Percentiles rank a stretch among this genome's conserved stretches.
Evolutionary conservation across 2,888 invertebrate species (phyloP).

Genomic region (Venusia cambrica): DNA sequence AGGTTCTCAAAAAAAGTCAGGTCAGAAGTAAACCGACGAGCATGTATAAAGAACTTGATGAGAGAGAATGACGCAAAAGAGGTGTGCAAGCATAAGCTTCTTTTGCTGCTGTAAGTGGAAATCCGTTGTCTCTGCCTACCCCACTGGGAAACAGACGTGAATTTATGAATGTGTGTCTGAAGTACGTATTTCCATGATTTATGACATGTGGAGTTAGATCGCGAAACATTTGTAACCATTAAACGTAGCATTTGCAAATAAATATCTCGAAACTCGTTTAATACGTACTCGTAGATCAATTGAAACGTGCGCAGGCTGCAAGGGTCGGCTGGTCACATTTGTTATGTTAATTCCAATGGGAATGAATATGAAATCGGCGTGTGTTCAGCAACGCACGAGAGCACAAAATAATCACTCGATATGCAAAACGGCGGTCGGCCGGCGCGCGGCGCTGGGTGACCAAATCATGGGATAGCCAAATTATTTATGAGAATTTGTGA

Average conservation of each 20-base stretch:
- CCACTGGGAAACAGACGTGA: too few relatives aligned
- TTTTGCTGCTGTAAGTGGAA: too few relatives aligned
- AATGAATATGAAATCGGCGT: conserved; percentile 56
- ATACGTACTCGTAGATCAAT: conserved; percentile 25
- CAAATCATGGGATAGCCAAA: conserved; percentile 7
- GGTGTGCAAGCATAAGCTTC: too few relatives aligned
- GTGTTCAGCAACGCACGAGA: conserved; percentile 40
- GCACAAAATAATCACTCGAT: conserved; percentile 63
- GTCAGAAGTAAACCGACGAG: too few relatives aligned
- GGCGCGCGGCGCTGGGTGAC: conserved; percentile 16
- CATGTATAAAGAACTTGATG: too few relatives aligned
- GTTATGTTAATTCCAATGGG: conserved; percentile 46
- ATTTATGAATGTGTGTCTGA: too few relatives aligned
- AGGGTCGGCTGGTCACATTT: conserved; percentile 31
- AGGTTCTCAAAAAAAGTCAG: too few relatives aligned
- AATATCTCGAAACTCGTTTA: conserved; percentile 17
- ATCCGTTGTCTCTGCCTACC: too few relatives aligned
- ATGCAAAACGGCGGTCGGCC: conserved; percentile 50
- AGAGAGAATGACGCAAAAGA: too few relatives aligned
- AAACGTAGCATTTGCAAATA: conserved; percentile 11
- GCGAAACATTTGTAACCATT: conserved; percentile 1
- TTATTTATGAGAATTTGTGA: conserved; percentile 4
- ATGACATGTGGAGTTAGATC: too few relatives aligned
- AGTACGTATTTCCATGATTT: too few relatives aligned
- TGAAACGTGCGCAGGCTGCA: conserved; percentile 23